Percentiles rank a stretch among this genome's conserved stretches.
Evolutionary conservation across 2,113 vertebrate species (phyloP).

Genomic region (Forbesichthys papilliferus): DNA sequence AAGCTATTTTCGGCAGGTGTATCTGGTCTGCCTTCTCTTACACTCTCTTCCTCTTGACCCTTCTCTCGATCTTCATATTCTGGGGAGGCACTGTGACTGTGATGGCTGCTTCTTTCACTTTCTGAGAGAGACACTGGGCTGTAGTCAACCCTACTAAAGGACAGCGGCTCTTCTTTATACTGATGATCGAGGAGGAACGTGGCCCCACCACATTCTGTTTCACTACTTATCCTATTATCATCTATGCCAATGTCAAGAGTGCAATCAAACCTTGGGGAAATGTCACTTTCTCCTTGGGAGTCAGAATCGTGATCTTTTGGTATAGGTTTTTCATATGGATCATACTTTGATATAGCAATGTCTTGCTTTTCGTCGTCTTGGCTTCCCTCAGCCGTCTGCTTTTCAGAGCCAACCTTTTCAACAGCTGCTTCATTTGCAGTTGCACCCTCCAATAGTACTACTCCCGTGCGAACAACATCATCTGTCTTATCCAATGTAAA

Average conservation of each 20-base stretch:
- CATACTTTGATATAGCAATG: conserved; percentile 71
- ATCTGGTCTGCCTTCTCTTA: conserved; percentile 82
- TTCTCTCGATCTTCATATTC: conserved; percentile 62
- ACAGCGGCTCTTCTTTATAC: conserved; percentile 69
- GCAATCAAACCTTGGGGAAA: conserved; percentile 42
- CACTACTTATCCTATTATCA: conserved; percentile 68
- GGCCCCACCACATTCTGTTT: conserved; percentile 51
- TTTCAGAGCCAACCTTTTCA: conserved; percentile 29
- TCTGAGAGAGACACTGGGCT: conserved; percentile 60
- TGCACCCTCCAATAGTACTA: conserved; percentile 26
- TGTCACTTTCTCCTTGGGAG: conserved; percentile 47
- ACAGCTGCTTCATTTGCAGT: conserved; percentile 29
- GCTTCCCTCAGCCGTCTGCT: conserved; percentile 15
- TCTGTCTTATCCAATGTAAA: conserved; percentile 57
- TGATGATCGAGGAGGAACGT: conserved; percentile 64
- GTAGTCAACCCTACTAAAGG: conserved; percentile 65
- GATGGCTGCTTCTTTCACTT: conserved; percentile 58
- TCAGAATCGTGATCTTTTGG: conserved; percentile 52
- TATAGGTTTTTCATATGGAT: conserved; percentile 74
- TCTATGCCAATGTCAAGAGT: conserved; percentile 56
- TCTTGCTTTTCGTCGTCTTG: conserved; percentile 51
- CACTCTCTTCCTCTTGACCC: conserved; percentile 71
- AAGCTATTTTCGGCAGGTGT: conserved; percentile 83
- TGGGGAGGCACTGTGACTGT: conserved; percentile 57
- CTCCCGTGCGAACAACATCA: not conserved